Evolutionary conservation across 1,140 invertebrate species (phyloP), one percentile per base, ranked within the genome.

Genomic region (Drosophila rufa): DNA sequence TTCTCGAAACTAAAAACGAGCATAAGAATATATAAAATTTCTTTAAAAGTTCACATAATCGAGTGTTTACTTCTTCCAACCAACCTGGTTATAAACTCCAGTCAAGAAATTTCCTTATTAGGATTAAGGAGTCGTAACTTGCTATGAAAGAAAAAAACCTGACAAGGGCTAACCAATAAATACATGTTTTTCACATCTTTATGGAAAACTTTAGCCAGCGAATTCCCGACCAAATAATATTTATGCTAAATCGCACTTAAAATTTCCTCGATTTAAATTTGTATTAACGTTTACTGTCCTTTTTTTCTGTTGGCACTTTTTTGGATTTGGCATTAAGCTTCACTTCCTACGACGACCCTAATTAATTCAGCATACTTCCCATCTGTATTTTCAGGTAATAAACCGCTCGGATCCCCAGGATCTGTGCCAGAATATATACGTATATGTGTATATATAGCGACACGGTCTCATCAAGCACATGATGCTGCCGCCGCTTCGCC

Each of bases 381-480:
- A 45, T 48, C 36, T 56, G 7, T 71, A 22, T 40, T 71, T 71
- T 27, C 61, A 71, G 68, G 71, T 66, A 75, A 75, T 74, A 69
- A 69, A 56, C 68, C 33, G 19, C 27, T 33, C 14, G 48, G 45
- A 53, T 48, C 43, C 11, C 11, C 33, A 30, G 17, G 46, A 38
- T 40, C 25, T 57, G 17, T 47, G 25, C 17, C 53, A 25, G 53
- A 40, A 55, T 17, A 6, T 55, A 40, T 22, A 19, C n/a, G 43
- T 30, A 42, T 50, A 47, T 56, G 17, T 43, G 45, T 45, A 43
- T 46, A 45, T 45, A 60, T 47, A 43, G 60, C 15, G 25, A 46
- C 62, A 73, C 43, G 55, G 58, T 47, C 64, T 68, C 78, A 84
- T 84, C 50, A 66, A 56, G 69, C 61, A 80, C 61, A 77, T 84